phyloP scores from a whole-genome alignment of 2,888 invertebrate species.

The Caenorhabditis macrosperma region DNA sequence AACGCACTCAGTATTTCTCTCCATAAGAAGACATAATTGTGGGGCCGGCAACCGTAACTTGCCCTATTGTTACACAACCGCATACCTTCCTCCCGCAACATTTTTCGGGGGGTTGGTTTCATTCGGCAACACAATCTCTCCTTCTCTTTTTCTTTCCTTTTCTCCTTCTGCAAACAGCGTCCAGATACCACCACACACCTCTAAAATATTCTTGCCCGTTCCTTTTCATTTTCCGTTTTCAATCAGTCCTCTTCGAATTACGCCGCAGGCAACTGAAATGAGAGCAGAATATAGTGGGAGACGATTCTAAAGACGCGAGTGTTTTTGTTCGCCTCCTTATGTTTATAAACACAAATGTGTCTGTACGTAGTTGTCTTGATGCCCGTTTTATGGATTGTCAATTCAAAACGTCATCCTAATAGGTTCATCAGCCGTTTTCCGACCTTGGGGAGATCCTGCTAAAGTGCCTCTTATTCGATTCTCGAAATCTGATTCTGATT shows the following conservation, averaged over 20 bases:
- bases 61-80: slow-evolving; percentile 40
- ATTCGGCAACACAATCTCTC: slow-evolving; percentile 48
- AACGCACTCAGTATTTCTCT: slow-evolving; percentile 13
- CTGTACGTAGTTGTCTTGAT: neutral
- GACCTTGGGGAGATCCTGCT: neutral
- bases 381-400: neutral
- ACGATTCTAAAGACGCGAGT: neutral
- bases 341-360: slow-evolving; percentile 6
- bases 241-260: too few relatives aligned
- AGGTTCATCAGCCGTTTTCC: neutral
- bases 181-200: slow-evolving; percentile 18
- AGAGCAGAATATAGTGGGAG: too few relatives aligned
- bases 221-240: neutral
- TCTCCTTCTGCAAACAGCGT: slow-evolving; percentile 31
- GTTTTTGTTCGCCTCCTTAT: neutral
- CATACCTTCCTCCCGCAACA: neutral
- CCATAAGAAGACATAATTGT: slow-evolving; percentile 50
- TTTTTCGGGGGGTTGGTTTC: slow-evolving; percentile 37
- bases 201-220: slow-evolving; percentile 15
- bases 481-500: slow-evolving; percentile 1
- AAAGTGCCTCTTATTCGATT: neutral
- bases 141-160: slow-evolving; percentile 25
- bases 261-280: too few relatives aligned
- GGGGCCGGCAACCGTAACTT: slow-evolving; percentile 47
- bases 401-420: neutral